Base-by-base conservation (phyloP, 1,140 invertebrate species). In the Bombus superbus region DNA sequence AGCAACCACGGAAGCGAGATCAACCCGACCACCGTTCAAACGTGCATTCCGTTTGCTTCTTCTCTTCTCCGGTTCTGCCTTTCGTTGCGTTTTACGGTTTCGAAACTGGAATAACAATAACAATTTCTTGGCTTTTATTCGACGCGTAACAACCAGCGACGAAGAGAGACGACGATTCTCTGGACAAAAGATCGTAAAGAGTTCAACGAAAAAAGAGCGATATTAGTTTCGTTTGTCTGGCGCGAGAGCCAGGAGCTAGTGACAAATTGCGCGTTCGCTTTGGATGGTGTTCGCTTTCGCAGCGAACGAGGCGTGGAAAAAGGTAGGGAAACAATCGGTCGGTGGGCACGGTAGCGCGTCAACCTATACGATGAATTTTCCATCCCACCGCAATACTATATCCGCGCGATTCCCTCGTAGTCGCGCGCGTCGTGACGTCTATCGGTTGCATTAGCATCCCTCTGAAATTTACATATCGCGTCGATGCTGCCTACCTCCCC, bases 391-490 rank as follows among this genome's bases (percentile, higher is more conserved):
- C 32, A 42, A n/a, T 38, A n/a, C 47, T 74, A 73, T 42, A 44
- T 47, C 44, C 40, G 32, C 66, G 44, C 69, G 59, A 81, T 81
- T 81, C 80, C 69, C 80, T 35, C 15, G 80, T 47, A 15, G 18
- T 1, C 47, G 18, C 47, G 6, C 47, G 47, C 47, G 0, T 53
- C 47, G 53, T 64, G 53, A 64, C 80, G 80, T 81, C 80, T 74
- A 74, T 81, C 80, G 80, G 80, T 28, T 8, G 80, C 53, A 81
- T 81, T 81, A 81, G 71, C 40, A 40, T 81, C 40, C 22, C 22
- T 32, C 22, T 74, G 40, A 73, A 81, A 81, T 81, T 81, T 81
- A 32, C 80, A 81, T 81, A 71, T 74, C 80, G 32, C 53, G 25
- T 81, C 38, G 13, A 44, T 47, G 69, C 53, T 13, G n/a, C 53